Percentiles rank a stretch among this genome's conserved stretches.
These are phyloP conservation scores for Mya arenaria DNA, from an alignment of 1,140 invertebrate species.

Conservation along the genomic window DNA sequence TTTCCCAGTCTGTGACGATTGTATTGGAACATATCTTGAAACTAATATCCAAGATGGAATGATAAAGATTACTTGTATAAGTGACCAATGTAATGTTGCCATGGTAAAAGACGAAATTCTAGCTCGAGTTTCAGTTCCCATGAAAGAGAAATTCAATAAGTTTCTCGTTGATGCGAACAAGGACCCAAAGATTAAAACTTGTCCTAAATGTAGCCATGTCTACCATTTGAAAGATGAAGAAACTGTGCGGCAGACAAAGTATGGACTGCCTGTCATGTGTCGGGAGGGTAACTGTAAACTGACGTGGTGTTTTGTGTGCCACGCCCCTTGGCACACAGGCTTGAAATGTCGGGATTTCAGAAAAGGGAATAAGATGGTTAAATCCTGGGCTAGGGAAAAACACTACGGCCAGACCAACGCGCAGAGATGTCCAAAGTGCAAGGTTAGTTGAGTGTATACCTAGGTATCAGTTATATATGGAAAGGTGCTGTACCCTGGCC, in stretches of 20 bases:
- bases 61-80: slow-evolving; percentile 79
- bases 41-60: slow-evolving; percentile 73
- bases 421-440: slow-evolving; percentile 82
- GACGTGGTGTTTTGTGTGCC: slow-evolving; percentile 82
- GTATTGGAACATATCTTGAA: slow-evolving; percentile 75
- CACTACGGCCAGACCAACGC: slow-evolving; percentile 81
- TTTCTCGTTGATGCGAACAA: slow-evolving; percentile 79
- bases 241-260: slow-evolving; percentile 61
- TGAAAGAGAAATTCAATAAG: slow-evolving; percentile 78
- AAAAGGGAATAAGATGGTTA: slow-evolving; percentile 80
- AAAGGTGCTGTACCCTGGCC: background rate
- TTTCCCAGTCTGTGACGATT: slow-evolving; percentile 76
- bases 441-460: too few relatives aligned
- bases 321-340: slow-evolving; percentile 80
- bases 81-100: slow-evolving; percentile 69
- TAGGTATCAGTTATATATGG: background rate
- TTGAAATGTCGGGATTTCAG: slow-evolving; percentile 80
- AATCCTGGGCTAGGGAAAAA: slow-evolving; percentile 79
- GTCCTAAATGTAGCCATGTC: slow-evolving; percentile 79
- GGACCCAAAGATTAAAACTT: slow-evolving; percentile 80
- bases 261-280: slow-evolving; percentile 74
- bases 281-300: slow-evolving; percentile 71
- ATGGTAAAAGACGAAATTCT: slow-evolving; percentile 80
- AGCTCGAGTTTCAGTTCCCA: slow-evolving; percentile 63
- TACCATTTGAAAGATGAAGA: slow-evolving; percentile 51